Percentiles rank a stretch among this genome's conserved stretches.
Evolutionary conservation across 2,888 invertebrate species (phyloP).

Genomic region (Scelioninae gen. 1): DNA sequence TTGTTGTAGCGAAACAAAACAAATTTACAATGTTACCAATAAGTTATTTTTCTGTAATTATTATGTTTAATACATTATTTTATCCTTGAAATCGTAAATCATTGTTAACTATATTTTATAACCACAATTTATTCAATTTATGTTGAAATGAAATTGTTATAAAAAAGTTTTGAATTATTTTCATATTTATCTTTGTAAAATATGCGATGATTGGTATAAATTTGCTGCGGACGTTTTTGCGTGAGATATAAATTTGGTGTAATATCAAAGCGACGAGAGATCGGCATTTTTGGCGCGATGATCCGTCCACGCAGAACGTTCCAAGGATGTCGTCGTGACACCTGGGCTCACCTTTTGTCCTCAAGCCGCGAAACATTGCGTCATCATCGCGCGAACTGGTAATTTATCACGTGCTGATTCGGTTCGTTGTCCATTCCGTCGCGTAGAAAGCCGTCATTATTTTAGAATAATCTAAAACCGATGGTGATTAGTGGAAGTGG

Average conservation of each 20-base stretch:
- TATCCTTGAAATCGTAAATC: no score
- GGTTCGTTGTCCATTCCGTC: slow-evolving; percentile 59
- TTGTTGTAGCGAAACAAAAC: no score
- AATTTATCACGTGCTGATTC: slow-evolving; percentile 77
- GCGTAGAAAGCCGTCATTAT: slow-evolving; percentile 82
- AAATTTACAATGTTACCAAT: no score
- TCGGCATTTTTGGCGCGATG: slow-evolving; percentile 54
- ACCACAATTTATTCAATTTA: no score
- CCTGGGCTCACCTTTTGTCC: slow-evolving; percentile 75
- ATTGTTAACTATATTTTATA: no score
- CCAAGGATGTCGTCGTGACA: slow-evolving; percentile 73
- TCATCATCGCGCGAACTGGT: slow-evolving; percentile 69
- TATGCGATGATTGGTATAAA: no score
- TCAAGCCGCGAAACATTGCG: slow-evolving; percentile 67
- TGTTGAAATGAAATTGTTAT: no score
- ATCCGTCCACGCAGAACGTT: slow-evolving; percentile 54
- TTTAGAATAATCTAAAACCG: slow-evolving; percentile 84
- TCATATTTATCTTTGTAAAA: no score
- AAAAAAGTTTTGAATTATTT: no score
- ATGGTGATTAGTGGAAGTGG: slow-evolving; percentile 84
- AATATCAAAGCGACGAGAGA: slow-evolving; percentile 32
- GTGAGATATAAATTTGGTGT: slow-evolving; percentile 27
- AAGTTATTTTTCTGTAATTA: no score
- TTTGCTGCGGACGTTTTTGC: no score
- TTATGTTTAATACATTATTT: no score